A percentile compares a stretch with the other conserved stretches of the same genome.
Conservation (phyloP, 1,140 invertebrate genomes). For the Drosophila repleta region DNA sequence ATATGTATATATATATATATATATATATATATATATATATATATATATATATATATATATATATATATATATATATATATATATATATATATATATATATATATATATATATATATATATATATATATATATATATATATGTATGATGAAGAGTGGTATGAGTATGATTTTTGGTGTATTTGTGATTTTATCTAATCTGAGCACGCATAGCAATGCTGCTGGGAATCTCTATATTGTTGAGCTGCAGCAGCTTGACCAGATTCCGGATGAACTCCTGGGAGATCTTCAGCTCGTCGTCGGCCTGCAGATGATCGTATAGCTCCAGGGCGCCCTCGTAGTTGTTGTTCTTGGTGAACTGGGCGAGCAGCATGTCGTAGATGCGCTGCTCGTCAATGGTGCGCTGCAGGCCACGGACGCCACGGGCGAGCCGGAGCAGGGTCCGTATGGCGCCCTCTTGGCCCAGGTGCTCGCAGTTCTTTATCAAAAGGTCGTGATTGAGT, state of each 20-base stretch:
- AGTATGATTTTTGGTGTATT: too few relatives aligned
- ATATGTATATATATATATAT: too few relatives aligned
- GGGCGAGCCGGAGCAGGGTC: slow-evolving; percentile 76
- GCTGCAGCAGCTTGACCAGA: slow-evolving; percentile 68
- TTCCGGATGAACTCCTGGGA: slow-evolving; percentile 77
- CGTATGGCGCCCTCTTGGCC: slow-evolving; percentile 72
- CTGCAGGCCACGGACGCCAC: slow-evolving; percentile 66
- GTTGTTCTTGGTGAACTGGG: slow-evolving; percentile 83
- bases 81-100: too few relatives aligned
- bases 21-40: too few relatives aligned
- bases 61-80: too few relatives aligned
- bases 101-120: too few relatives aligned
- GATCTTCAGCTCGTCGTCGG: slow-evolving; percentile 77
- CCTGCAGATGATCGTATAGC: slow-evolving; percentile 81
- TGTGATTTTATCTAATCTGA: slow-evolving; percentile 65
- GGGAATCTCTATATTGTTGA: slow-evolving; percentile 76
- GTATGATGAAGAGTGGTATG: too few relatives aligned
- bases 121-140: too few relatives aligned
- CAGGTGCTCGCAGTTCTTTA: slow-evolving; percentile 76
- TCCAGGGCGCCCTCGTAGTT: slow-evolving; percentile 79
- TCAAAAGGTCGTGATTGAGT: slow-evolving; percentile 70
- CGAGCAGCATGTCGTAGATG: slow-evolving; percentile 83
- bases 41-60: too few relatives aligned
- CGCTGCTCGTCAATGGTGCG: slow-evolving; percentile 69
- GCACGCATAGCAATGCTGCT: slow-evolving; percentile 72